Percentiles rank a stretch among this genome's conserved stretches.
These are phyloP conservation scores for Sepioteuthis lessoniana DNA, from an alignment of 2,888 invertebrate species.

Conservation along the genomic window DNA sequence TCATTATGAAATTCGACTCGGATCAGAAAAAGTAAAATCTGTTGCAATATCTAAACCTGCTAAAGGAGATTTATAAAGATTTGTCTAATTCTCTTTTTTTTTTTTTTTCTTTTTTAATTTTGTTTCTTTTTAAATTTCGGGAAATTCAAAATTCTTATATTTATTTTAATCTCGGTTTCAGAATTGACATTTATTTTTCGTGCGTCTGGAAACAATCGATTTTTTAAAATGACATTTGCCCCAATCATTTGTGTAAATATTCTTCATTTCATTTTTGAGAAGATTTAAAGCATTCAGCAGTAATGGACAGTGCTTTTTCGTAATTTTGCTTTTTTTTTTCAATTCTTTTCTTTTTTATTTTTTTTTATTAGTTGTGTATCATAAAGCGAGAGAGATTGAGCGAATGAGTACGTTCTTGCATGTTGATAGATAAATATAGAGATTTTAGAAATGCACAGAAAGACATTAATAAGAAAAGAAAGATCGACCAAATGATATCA, in stretches of 20 bases:
- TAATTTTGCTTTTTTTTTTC: background rate
- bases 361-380: no score
- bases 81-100: background rate
- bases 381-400: no score
- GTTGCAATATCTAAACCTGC: background rate
- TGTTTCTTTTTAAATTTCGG: background rate
- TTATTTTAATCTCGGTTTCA: background rate
- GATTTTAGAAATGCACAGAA: no score
- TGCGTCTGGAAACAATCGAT: background rate
- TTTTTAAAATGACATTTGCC: background rate
- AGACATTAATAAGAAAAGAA: no score
- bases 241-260: background rate
- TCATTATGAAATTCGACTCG: background rate
- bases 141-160: background rate
- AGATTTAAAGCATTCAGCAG: background rate
- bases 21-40: background rate
- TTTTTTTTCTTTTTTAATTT: background rate
- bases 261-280: background rate
- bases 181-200: conserved; percentile 18
- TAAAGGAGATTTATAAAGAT: background rate
- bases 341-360: no score
- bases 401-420: no score
- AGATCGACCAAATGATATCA: no score
- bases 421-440: no score
- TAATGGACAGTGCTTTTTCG: background rate